phyloP scores from a whole-genome alignment of 2,888 invertebrate genomes.

The Fissipunctia ypsillon region DNA sequence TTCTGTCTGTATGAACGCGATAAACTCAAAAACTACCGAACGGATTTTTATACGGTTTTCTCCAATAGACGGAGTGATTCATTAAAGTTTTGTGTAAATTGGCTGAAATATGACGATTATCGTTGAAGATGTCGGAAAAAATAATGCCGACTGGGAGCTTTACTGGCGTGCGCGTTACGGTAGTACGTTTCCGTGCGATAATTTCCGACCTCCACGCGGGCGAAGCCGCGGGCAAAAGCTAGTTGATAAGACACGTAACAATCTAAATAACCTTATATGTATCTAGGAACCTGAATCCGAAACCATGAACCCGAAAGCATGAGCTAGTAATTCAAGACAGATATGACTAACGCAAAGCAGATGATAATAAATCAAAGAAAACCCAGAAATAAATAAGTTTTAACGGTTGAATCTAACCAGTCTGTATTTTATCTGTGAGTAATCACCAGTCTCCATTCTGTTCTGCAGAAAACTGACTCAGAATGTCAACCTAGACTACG shows the following conservation, averaged over 20 bases:
- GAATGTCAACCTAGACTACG: conserved; percentile 36
- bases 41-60: no score
- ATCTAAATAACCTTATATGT: background rate
- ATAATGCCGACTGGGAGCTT: no score
- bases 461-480: conserved; percentile 61
- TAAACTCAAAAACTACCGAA: no score
- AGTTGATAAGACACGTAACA: background rate
- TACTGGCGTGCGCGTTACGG: no score
- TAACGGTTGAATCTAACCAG: conserved; percentile 47
- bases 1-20: no score
- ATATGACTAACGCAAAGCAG: conserved; percentile 46
- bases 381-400: conserved; percentile 58
- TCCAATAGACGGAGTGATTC: no score
- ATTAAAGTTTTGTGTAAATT: no score
- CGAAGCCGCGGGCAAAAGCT: no score
- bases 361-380: conserved; percentile 53
- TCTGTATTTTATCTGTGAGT: conserved; percentile 61
- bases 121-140: no score
- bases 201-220: no score
- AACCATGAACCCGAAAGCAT: conserved; percentile 1
- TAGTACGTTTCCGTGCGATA: no score
- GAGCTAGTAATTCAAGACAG: conserved; percentile 30
- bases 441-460: conserved; percentile 53
- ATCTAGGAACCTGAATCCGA: background rate
- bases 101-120: no score